Base-by-base conservation (phyloP, 1,140 invertebrate genomes). In the Bombus confusus region DNA sequence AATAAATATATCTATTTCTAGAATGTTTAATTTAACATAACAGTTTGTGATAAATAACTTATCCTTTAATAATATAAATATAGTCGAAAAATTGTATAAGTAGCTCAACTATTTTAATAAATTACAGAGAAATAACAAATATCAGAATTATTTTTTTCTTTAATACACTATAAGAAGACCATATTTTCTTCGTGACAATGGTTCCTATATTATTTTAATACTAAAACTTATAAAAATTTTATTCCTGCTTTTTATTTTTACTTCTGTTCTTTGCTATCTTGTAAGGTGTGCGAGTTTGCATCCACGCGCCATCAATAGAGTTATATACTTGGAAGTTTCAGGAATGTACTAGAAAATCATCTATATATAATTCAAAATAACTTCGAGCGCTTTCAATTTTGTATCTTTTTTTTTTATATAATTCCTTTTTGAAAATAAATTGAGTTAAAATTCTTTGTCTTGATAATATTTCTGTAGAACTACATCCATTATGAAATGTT, bases 361-460 rank as follows among this genome's bases (percentile, higher is more conserved):
- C n/a, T 62, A 62, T 28, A n/a, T n/a, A 62, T 43, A 28, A 41
- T 80, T 75, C 43, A 22, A 81, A 74, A 52, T 85, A 85, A 80
- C 43, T 47, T 64, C 0, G 43, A 83, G 9, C 18, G 28, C 8
- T 8, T 52, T 25, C 41, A 3, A 57, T 80, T 25, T n/a, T 25
- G 2, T 6, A n/a, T 57, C 31, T 75, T 68, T 41, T 75, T 76
- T 3, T 52, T 10, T 34, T 6, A 3, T 41, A 39, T 68, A 37
- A 25, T 34, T 74, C 13, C 22, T 9, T 47, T 74, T 52, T 37
- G 5, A 75, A 8, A 34, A 52, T 25, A 57, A 3, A 68, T 10
- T 25, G 22, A 37, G 1, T 68, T 6, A 34, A 34, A 66, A 66
- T 22, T 34, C 22, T 43, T 43, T 22, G 8, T 12, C 47, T 0